A percentile compares a stretch with the other conserved stretches of the same genome.
Conservation (phyloP, 2,888 invertebrate species). For the Drosophila longiperda region DNA sequence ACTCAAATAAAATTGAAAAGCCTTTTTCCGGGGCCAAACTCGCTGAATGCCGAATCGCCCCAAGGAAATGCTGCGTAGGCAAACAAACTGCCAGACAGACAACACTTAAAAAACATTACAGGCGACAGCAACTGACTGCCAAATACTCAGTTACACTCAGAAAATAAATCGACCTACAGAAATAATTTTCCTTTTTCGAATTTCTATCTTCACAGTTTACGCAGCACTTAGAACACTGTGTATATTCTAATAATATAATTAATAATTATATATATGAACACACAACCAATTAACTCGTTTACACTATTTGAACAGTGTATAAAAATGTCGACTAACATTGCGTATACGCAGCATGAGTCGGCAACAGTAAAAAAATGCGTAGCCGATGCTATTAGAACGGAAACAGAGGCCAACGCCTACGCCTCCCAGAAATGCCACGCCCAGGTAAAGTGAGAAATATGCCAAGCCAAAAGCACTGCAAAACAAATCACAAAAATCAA, state of each 20-base stretch:
- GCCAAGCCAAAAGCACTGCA: slow-evolving; percentile 23
- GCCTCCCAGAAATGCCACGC: slow-evolving; percentile 36
- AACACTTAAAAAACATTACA: neutral
- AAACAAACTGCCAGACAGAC: slow-evolving; percentile 33
- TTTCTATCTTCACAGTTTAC: too few species aligned
- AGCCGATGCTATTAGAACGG: slow-evolving; percentile 69
- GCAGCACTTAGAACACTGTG: too few species aligned
- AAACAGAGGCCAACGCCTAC: slow-evolving; percentile 61
- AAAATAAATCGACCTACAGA: neutral
- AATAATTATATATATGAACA: too few species aligned
- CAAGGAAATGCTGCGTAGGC: slow-evolving; percentile 63
- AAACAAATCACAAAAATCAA: slow-evolving; percentile 10
- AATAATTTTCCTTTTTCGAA: too few species aligned
- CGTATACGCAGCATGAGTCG: slow-evolving; percentile 70
- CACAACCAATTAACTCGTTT: neutral
- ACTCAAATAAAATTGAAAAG: slow-evolving; percentile 64
- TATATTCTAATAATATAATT: too few species aligned
- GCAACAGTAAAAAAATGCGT: slow-evolving; percentile 56
- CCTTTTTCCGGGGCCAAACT: slow-evolving; percentile 32
- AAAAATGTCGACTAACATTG: slow-evolving; percentile 44
- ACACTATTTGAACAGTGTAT: neutral
- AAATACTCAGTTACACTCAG: neutral
- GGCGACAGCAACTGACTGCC: neutral
- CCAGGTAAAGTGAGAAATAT: slow-evolving; percentile 23
- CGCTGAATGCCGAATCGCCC: slow-evolving; percentile 27